These are phyloP conservation scores for Sparidentex hasta DNA, from an alignment of 2,797 vertebrate genomes.

Conservation along the genomic window DNA sequence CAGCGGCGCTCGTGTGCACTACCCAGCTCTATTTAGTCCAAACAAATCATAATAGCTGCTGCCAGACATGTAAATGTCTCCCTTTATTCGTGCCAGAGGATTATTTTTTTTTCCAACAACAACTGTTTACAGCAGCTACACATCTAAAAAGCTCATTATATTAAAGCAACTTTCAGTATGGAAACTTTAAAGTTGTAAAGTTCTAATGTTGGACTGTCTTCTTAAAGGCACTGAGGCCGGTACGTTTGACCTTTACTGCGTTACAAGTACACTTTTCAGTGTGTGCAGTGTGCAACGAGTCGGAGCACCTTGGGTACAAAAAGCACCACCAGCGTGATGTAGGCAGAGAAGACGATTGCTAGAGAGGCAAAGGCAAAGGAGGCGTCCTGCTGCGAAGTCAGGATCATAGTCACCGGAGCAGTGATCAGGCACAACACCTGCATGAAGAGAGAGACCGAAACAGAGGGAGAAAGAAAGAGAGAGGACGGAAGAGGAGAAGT, in stretches of 20 bases:
- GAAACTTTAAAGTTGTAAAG: slow-evolving; percentile 3
- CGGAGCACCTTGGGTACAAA: slow-evolving; percentile 93
- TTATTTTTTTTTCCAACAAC: background rate
- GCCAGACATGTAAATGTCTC: slow-evolving; percentile 38
- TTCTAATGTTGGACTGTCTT: background rate
- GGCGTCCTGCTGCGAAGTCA: slow-evolving; percentile 96
- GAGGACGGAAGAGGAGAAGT: background rate
- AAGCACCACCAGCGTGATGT: slow-evolving; percentile 96
- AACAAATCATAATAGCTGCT: slow-evolving; percentile 12
- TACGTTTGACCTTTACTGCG: slow-evolving; percentile 34
- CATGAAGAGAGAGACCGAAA: slow-evolving; percentile 36
- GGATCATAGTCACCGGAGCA: slow-evolving; percentile 96
- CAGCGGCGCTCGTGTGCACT: slow-evolving; percentile 9
- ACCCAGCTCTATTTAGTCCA: slow-evolving; percentile 21
- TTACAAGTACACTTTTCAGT: background rate
- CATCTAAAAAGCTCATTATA: slow-evolving; percentile 4
- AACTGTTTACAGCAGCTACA: slow-evolving; percentile 25
- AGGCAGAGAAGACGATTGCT: slow-evolving; percentile 95
- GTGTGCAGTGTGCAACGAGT: slow-evolving; percentile 20
- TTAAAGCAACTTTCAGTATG: background rate
- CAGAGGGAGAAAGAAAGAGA: slow-evolving; percentile 7
- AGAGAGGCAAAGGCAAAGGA: slow-evolving; percentile 95
- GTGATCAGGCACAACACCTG: slow-evolving; percentile 97
- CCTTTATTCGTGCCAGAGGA: slow-evolving; percentile 17
- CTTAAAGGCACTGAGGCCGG: background rate